Conservation (phyloP, 37 sponge, comb jelly and placozoan genomes). For the Cladorhizidae sp. region DNA sequence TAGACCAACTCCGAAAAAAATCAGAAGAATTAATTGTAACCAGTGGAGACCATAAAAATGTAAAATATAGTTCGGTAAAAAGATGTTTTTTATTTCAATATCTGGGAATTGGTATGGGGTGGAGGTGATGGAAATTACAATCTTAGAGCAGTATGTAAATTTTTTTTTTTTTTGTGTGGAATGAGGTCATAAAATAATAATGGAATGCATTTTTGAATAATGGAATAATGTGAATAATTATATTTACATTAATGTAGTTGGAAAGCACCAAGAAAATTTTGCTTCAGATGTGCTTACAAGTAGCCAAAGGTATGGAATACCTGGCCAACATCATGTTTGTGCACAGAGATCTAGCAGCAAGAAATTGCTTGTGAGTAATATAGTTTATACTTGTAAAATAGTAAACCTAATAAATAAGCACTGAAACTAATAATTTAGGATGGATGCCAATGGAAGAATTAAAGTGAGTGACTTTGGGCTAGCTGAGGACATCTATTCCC, state of each 20-base stretch:
- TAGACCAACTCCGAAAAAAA: conserved; percentile 17
- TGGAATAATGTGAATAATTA: background rate
- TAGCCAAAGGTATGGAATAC: conserved; percentile 50
- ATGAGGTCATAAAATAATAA: too few relatives aligned
- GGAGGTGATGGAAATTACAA: too few relatives aligned
- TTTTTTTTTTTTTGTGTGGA: too few relatives aligned
- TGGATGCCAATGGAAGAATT: background rate
- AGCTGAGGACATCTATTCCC: conserved; percentile 8
- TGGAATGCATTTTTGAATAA: too few relatives aligned
- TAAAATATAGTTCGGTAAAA: background rate
- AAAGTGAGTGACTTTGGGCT: conserved; percentile 36
- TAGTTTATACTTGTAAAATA: too few relatives aligned
- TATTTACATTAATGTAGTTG: background rate
- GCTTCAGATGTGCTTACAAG: conserved; percentile 22
- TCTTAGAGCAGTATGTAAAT: too few relatives aligned
- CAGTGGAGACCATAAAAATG: conserved; percentile 6
- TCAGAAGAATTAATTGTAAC: background rate
- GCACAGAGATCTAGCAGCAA: conserved; percentile 53
- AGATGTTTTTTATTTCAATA: too few relatives aligned
- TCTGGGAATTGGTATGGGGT: too few relatives aligned
- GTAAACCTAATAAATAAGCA: background rate
- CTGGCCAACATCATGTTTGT: conserved; percentile 11
- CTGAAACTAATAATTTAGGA: background rate
- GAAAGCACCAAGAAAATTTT: background rate
- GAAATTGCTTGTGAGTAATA: conserved; percentile 53